Conservation (phyloP, 1,140 invertebrate genomes). For the Centruroides sculpturatus region DNA sequence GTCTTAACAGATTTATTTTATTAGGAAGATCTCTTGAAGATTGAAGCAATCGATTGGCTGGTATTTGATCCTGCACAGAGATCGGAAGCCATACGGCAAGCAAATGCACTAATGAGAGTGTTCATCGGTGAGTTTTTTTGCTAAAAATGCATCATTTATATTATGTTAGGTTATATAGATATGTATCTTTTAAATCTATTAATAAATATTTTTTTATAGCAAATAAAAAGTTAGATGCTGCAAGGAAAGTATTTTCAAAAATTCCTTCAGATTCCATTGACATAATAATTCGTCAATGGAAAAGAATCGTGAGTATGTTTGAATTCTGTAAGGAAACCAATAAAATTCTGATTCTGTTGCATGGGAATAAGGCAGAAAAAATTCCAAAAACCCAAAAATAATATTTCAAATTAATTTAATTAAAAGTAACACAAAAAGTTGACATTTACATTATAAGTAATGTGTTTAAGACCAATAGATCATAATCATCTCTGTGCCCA, state of each 20-base stretch:
- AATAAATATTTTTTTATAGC: slow-evolving; percentile 2
- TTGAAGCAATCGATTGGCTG: slow-evolving; percentile 76
- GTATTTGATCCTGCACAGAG: slow-evolving; percentile 60
- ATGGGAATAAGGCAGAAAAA: no score
- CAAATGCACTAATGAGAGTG: slow-evolving; percentile 72
- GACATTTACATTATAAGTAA: no score
- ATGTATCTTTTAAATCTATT: background rate
- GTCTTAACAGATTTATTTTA: background rate
- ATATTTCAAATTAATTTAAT: no score
- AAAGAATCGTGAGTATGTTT: slow-evolving; percentile 15
- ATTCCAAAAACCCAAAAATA: no score
- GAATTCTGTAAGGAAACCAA: no score
- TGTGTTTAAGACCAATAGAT: no score
- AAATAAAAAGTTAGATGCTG: slow-evolving; percentile 20
- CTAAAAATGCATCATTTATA: no score
- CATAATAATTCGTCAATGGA: slow-evolving; percentile 38
- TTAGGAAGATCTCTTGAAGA: slow-evolving; percentile 50
- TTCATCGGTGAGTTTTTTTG: slow-evolving; percentile 42
- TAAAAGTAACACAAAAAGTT: no score
- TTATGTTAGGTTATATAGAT: no score
- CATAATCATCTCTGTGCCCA: no score
- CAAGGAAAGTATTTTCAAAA: slow-evolving; percentile 21
- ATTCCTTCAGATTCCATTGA: slow-evolving; percentile 41
- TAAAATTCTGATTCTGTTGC: no score
- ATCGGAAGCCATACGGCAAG: slow-evolving; percentile 63